These are phyloP conservation scores for Pterophyllum scalare DNA, from an alignment of 2,113 vertebrate genomes.

Conservation along the genomic window DNA sequence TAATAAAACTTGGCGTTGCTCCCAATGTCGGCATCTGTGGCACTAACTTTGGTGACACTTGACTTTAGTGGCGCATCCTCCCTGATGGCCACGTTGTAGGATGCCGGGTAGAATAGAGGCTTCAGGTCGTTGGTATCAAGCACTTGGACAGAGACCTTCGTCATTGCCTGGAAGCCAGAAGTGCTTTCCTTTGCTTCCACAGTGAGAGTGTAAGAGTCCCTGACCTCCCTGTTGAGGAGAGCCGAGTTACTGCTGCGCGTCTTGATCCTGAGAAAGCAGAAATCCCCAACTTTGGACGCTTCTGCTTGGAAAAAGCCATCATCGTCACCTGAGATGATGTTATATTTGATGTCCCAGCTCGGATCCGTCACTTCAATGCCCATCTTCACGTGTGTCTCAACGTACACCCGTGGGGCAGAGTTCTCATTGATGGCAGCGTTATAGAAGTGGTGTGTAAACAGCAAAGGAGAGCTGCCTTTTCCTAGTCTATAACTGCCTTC, in stretches of 20 bases:
- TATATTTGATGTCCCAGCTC: constrained; percentile 86
- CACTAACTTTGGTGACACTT: constrained; percentile 86
- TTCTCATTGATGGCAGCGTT: constrained; percentile 94
- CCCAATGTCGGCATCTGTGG: constrained; percentile 92
- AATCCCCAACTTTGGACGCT: constrained; percentile 86
- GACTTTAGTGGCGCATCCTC: constrained; percentile 87
- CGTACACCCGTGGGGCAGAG: constrained; percentile 90
- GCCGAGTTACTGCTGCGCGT: constrained; percentile 89
- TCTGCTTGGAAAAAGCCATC: constrained; percentile 89
- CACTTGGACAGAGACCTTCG: constrained; percentile 89
- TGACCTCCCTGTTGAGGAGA: constrained; percentile 91
- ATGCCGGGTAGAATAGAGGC: constrained; percentile 95
- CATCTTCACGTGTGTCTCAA: constrained; percentile 88
- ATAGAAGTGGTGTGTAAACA: constrained; percentile 92
- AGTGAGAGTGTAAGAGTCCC: constrained; percentile 88
- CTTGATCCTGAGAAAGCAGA: constrained; percentile 93
- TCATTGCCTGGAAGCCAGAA: constrained; percentile 80
- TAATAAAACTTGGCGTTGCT: constrained; percentile 94
- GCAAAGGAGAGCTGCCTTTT: constrained; percentile 81
- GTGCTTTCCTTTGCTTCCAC: constrained; percentile 88
- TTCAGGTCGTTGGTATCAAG: constrained; percentile 95
- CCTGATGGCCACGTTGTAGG: constrained; percentile 86
- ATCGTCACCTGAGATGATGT: constrained; percentile 86
- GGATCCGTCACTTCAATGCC: constrained; percentile 85
- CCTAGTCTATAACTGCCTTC: constrained; percentile 75